A percentile compares a stretch with the other conserved stretches of the same genome.
Evolutionary conservation across 1,140 invertebrate genomes (phyloP).

Genomic region (Holcopasites calliopsidis): DNA sequence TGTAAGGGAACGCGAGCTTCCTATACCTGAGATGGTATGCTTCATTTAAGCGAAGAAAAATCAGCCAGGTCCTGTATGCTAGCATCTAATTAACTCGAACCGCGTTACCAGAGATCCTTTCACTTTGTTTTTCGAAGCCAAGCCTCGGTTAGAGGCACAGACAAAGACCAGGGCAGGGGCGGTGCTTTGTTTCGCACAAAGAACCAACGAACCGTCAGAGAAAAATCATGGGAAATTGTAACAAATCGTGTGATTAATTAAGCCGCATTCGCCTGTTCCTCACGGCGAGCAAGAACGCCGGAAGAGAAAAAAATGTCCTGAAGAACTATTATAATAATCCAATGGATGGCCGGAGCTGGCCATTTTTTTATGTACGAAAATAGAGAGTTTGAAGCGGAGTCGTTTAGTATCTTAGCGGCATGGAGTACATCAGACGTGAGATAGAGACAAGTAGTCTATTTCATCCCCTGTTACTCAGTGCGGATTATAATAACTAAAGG

Average conservation of each 20-base stretch:
- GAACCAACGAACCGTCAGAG: conserved; percentile 27
- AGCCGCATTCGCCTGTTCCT: conserved; percentile 41
- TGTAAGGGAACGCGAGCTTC: not conserved
- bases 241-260: conserved; percentile 69
- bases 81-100: conserved; percentile 65
- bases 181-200: conserved; percentile 60
- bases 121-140: conserved; percentile 12
- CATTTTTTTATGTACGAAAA: too few species aligned
- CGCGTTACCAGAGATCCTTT: conserved; percentile 38
- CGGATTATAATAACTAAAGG: too few species aligned
- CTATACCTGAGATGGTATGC: not conserved
- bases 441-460: too few species aligned
- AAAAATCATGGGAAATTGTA: conserved; percentile 66
- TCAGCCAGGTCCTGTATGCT: conserved; percentile 52
- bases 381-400: too few species aligned
- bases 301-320: too few species aligned
- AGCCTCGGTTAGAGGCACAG: conserved; percentile 13
- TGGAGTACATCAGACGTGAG: too few species aligned
- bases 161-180: conserved; percentile 49
- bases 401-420: too few species aligned
- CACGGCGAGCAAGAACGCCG: too few species aligned
- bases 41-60: conserved; percentile 55
- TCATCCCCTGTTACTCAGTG: too few species aligned
- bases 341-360: too few species aligned
- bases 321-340: too few species aligned